Percentiles rank a stretch among this genome's conserved stretches.
Evolutionary conservation across 2,888 invertebrate species (phyloP).

Genomic region (Melitaea athalia): DNA sequence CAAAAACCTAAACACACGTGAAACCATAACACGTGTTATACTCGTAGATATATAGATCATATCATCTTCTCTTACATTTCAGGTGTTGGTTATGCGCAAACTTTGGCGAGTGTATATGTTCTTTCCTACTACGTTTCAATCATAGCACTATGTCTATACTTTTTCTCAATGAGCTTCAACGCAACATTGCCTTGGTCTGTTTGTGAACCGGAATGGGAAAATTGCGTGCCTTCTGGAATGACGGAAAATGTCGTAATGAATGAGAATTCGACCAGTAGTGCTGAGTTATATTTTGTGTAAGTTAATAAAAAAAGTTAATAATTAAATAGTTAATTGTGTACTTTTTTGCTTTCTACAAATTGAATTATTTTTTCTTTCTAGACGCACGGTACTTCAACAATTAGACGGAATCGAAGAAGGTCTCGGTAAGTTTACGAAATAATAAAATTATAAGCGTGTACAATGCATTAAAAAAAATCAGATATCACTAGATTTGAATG

Average conservation of each 20-base stretch:
- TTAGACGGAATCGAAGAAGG: conserved; percentile 47
- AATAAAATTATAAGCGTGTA: no score
- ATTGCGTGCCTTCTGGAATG: conserved; percentile 69
- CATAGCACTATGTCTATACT: conserved; percentile 88
- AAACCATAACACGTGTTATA: no score
- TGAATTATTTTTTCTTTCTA: conserved; percentile 24
- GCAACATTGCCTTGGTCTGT: conserved; percentile 87
- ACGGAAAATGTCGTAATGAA: conserved; percentile 47
- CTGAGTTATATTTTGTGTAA: conserved; percentile 80
- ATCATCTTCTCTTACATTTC: conserved; percentile 34
- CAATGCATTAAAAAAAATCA: no score
- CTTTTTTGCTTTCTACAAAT: no score
- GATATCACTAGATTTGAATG: no score
- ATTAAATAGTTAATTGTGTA: no score
- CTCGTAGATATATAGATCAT: no score
- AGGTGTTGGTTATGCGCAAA: conserved; percentile 88
- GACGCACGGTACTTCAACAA: conserved; percentile 45
- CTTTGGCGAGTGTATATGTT: conserved; percentile 84
- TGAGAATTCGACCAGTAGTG: conserved; percentile 70
- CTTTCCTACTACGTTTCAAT: conserved; percentile 90
- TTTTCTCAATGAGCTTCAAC: conserved; percentile 87
- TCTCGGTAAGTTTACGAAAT: conserved; percentile 41
- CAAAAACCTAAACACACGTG: no score
- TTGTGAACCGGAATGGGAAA: conserved; percentile 83
- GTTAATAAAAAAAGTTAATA: conserved; percentile 14